phyloP scores from a whole-genome alignment of 2,888 invertebrate species.

The Volucella bombylans region DNA sequence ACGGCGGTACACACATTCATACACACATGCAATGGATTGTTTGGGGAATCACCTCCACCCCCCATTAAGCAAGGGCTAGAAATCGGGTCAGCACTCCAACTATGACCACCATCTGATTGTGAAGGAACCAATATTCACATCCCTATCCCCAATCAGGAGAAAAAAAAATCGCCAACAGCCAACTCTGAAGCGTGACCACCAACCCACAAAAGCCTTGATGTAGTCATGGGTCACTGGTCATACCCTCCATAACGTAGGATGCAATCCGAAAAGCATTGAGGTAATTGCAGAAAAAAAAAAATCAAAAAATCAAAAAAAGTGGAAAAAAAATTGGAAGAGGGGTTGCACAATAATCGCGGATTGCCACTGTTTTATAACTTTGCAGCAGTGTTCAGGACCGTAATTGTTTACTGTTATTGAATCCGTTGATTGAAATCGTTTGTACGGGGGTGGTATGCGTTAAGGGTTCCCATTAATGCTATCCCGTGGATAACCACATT shows the following conservation, averaged over 20 bases:
- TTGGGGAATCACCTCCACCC: constrained; percentile 3
- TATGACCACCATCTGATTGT: constrained; percentile 48
- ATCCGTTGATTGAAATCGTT: constrained; percentile 65
- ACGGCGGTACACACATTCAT: neutral
- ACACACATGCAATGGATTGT: neutral
- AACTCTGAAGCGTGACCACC: neutral
- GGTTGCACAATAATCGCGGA: constrained; percentile 39
- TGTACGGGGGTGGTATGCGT: neutral
- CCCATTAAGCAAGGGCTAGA: neutral
- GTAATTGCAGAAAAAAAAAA: neutral
- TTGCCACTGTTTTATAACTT: constrained; percentile 55
- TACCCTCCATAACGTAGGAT: constrained; percentile 38
- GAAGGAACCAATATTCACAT: constrained; percentile 31
- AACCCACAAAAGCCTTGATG: constrained; percentile 49
- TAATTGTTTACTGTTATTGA: constrained; percentile 72
- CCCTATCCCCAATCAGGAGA: too few relatives aligned
- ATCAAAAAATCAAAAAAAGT: constrained; percentile 2
- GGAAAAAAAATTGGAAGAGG: neutral
- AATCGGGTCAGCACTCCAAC: neutral
- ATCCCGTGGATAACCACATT: constrained; percentile 32
- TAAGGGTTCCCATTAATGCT: neutral
- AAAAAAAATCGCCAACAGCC: constrained; percentile 12
- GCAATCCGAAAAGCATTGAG: constrained; percentile 43
- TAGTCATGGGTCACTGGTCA: constrained; percentile 56
- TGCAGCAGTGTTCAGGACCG: constrained; percentile 34